These are phyloP conservation scores for Pelosia muscerda DNA, from an alignment of 2,888 invertebrate genomes.

Conservation along the genomic window DNA sequence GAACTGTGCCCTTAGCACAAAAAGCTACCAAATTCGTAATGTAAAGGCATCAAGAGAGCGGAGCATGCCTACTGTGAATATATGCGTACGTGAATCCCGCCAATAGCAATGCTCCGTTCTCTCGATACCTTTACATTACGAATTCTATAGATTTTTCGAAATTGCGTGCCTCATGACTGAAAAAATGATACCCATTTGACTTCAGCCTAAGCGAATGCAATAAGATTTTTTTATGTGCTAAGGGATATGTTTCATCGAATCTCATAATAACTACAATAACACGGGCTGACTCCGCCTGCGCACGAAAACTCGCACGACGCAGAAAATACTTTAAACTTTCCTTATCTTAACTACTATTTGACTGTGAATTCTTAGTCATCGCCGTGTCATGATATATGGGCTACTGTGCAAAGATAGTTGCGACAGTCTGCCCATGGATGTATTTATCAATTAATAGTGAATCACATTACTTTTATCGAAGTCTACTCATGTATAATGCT, in stretches of 20 bases:
- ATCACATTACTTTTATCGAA: neutral
- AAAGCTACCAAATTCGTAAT: too few species aligned
- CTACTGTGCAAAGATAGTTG: neutral
- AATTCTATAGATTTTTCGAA: too few species aligned
- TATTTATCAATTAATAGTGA: neutral
- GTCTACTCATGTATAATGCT: too few species aligned
- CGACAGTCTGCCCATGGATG: neutral
- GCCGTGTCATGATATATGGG: neutral
- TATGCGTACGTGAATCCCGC: too few species aligned
- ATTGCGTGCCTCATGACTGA: too few species aligned
- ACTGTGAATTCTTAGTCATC: conserved; percentile 1
- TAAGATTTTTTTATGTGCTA: neutral
- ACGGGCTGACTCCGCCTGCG: neutral
- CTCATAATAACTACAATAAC: too few species aligned
- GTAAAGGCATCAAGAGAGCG: too few species aligned
- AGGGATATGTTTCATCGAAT: neutral
- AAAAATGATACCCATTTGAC: too few species aligned
- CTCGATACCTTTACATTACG: too few species aligned
- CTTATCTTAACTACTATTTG: conserved; percentile 2
- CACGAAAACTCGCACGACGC: neutral
- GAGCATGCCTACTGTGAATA: too few species aligned
- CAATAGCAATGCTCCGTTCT: too few species aligned
- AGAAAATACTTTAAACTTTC: conserved; percentile 4
- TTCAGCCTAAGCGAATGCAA: neutral
- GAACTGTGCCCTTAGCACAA: too few species aligned